These are phyloP conservation scores for Malurus leucopterus DNA, from an alignment of 2,797 vertebrate genomes.

Conservation along the genomic window DNA sequence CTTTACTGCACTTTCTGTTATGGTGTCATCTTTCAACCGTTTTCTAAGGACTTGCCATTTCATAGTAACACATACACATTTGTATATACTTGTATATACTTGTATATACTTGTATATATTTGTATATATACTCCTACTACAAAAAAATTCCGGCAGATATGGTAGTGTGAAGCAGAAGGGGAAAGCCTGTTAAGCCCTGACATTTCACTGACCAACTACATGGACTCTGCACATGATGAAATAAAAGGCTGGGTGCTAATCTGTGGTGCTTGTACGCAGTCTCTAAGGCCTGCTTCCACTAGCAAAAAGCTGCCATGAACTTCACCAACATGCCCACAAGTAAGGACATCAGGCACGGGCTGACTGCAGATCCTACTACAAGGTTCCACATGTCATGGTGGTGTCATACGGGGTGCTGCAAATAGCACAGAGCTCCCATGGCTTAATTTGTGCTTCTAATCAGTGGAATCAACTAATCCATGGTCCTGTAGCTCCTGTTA, in stretches of 20 bases:
- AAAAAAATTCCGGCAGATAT: not conserved
- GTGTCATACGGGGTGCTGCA: not conserved
- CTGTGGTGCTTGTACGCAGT: not conserved
- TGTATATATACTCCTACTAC: not conserved
- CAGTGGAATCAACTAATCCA: not conserved
- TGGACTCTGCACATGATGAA: not conserved
- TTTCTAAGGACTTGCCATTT: not conserved
- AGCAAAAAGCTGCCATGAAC: not conserved
- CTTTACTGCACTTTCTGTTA: not conserved
- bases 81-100: not conserved
- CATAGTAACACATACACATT: not conserved
- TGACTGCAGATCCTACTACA: not conserved
- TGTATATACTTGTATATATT: not conserved
- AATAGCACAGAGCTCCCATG: not conserved
- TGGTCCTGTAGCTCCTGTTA: not conserved
- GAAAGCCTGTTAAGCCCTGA: not conserved
- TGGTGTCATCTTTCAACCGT: not conserved
- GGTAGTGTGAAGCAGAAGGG: not conserved
- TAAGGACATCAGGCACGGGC: not conserved
- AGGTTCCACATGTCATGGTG: fast-evolving
- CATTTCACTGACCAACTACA: not conserved
- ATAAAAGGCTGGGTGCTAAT: not conserved
- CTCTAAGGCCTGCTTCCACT: not conserved
- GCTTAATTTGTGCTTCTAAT: not conserved
- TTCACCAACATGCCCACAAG: not conserved